Evolutionary conservation across 1,140 invertebrate genomes (phyloP).

Genomic region (Heliothis virescens): DNA sequence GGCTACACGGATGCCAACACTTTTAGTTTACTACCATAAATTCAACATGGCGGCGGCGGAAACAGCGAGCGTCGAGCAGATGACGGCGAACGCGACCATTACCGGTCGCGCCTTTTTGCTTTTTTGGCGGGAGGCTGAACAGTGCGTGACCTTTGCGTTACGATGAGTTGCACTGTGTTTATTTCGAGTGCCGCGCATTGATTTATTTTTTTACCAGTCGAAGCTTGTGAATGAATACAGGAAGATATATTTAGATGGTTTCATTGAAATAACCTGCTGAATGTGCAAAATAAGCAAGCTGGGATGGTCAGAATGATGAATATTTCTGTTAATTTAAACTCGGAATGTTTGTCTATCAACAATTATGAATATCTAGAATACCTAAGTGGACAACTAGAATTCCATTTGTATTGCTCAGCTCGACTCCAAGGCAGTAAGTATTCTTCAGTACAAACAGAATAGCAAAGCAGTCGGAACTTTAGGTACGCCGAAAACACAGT

Average conservation of each 20-base stretch:
- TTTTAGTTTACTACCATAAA: constrained; percentile 41
- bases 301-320: no score
- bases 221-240: constrained; percentile 11
- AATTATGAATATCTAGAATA: neutral
- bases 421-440: neutral
- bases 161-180: constrained; percentile 42
- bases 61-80: constrained; percentile 44
- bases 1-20: constrained; percentile 25
- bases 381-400: constrained; percentile 4
- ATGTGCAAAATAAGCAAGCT: neutral
- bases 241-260: neutral
- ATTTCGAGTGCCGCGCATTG: constrained; percentile 25
- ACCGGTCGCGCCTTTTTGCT: constrained; percentile 47
- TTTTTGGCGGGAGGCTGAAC: constrained; percentile 48
- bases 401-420: constrained; percentile 11
- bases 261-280: neutral
- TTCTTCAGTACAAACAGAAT: constrained; percentile 30
- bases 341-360: neutral
- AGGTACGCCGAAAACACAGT: neutral
- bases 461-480: constrained; percentile 1
- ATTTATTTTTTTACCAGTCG: neutral
- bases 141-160: constrained; percentile 40
- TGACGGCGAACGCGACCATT: constrained; percentile 44
- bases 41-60: constrained; percentile 45
- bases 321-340: no score